These are phyloP conservation scores for Micronycteris hirsuta DNA, from an alignment of 2,113 vertebrate genomes.

Conservation along the genomic window DNA sequence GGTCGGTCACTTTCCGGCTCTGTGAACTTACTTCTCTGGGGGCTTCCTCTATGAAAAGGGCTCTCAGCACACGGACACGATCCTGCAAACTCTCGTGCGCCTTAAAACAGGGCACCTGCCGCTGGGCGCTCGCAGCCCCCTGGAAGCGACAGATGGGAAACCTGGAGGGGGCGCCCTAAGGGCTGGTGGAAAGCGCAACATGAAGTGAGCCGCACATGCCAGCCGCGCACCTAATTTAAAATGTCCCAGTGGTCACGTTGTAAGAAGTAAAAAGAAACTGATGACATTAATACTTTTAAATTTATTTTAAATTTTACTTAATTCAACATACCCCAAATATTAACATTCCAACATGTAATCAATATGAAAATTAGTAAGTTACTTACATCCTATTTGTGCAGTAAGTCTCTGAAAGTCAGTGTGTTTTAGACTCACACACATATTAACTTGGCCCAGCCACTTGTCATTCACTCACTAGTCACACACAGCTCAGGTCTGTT, in stretches of 20 bases:
- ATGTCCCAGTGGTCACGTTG: neutral
- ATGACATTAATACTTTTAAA: neutral
- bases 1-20: neutral
- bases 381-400: neutral
- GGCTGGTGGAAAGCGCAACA: neutral
- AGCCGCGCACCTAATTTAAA: neutral
- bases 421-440: neutral
- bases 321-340: neutral
- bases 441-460: neutral
- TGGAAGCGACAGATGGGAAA: neutral
- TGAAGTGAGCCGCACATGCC: neutral
- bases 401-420: neutral
- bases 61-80: neutral
- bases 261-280: neutral
- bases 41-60: neutral
- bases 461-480: neutral
- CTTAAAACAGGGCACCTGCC: neutral
- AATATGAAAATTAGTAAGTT: neutral
- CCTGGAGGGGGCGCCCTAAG: neutral
- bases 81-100: neutral
- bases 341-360: neutral
- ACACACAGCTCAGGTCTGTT: fast-evolving
- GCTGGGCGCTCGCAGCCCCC: neutral
- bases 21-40: neutral
- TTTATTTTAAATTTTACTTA: neutral